A percentile compares a stretch with the other conserved stretches of the same genome.
phyloP scores from a whole-genome alignment of 2,888 invertebrate species.

The Drosophila fungiperda region DNA sequence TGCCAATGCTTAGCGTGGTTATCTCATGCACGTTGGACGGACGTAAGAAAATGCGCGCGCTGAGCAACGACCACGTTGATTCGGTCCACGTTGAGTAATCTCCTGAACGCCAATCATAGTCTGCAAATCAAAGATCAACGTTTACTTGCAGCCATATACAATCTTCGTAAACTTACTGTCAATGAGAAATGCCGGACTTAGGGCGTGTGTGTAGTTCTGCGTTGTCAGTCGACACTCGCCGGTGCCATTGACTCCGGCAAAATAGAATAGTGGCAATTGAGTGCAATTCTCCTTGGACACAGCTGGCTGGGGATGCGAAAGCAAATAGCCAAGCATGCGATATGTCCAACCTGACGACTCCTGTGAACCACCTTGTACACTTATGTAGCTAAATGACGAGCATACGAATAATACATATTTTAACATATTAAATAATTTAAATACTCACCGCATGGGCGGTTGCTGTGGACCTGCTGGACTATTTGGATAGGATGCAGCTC shows the following conservation, averaged over 20 bases:
- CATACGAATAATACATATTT: not conserved
- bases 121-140: constrained; percentile 83
- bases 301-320: constrained; percentile 70
- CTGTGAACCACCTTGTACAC: constrained; percentile 82
- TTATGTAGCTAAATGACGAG: constrained; percentile 80
- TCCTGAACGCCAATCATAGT: constrained; percentile 91
- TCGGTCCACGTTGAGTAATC: constrained; percentile 95
- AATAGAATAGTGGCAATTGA: constrained; percentile 86
- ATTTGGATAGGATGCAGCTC: constrained; percentile 87
- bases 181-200: constrained; percentile 93
- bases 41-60: constrained; percentile 91
- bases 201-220: constrained; percentile 90
- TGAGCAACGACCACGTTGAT: constrained; percentile 92
- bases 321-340: constrained; percentile 83
- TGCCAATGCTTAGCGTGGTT: constrained; percentile 82
- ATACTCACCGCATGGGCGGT: constrained; percentile 80
- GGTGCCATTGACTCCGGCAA: constrained; percentile 88
- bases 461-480: constrained; percentile 83
- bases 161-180: constrained; percentile 85
- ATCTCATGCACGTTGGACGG: constrained; percentile 86
- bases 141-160: not conserved
- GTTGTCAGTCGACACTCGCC: constrained; percentile 90
- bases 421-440: not conserved
- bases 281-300: constrained; percentile 85
- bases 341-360: constrained; percentile 84